These are phyloP conservation scores for Polyommatus icarus DNA, from an alignment of 2,888 invertebrate species.

Conservation along the genomic window DNA sequence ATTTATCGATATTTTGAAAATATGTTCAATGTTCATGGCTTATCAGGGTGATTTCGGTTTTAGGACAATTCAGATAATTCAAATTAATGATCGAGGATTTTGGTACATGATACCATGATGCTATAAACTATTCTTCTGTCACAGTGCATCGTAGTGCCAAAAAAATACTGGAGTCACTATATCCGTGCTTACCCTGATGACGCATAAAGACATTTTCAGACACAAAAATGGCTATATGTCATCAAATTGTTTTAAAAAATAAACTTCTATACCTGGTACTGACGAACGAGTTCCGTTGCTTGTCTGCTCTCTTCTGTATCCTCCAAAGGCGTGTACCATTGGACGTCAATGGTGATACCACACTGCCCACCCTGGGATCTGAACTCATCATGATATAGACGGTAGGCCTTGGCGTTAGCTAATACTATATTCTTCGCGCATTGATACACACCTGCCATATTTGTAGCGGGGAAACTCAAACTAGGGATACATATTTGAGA, in stretches of 20 bases:
- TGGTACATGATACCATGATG: too few species aligned
- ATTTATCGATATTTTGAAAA: not conserved
- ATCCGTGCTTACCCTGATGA: too few species aligned
- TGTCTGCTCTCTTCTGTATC: constrained; percentile 59
- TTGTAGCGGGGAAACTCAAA: constrained; percentile 58
- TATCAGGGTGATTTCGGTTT: not conserved
- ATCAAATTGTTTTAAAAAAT: not conserved
- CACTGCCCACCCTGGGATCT: constrained; percentile 60
- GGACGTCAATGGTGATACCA: constrained; percentile 76
- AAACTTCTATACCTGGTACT: constrained; percentile 41
- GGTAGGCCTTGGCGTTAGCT: constrained; percentile 76
- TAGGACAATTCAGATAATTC: not conserved
- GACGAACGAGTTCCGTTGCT: constrained; percentile 68
- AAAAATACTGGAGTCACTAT: too few species aligned
- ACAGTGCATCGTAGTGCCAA: too few species aligned
- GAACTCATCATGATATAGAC: constrained; percentile 59
- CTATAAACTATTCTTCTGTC: too few species aligned
- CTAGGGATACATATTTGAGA: constrained; percentile 56
- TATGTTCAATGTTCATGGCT: not conserved
- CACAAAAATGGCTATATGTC: too few species aligned
- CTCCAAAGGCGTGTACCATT: constrained; percentile 65
- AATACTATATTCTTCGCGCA: constrained; percentile 68
- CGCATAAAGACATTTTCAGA: too few species aligned
- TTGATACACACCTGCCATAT: constrained; percentile 65
- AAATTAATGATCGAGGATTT: too few species aligned